Evolutionary conservation across 2,888 invertebrate species (phyloP), one percentile per base, ranked within the genome.

Genomic region (Asteroscopus sphinx): DNA sequence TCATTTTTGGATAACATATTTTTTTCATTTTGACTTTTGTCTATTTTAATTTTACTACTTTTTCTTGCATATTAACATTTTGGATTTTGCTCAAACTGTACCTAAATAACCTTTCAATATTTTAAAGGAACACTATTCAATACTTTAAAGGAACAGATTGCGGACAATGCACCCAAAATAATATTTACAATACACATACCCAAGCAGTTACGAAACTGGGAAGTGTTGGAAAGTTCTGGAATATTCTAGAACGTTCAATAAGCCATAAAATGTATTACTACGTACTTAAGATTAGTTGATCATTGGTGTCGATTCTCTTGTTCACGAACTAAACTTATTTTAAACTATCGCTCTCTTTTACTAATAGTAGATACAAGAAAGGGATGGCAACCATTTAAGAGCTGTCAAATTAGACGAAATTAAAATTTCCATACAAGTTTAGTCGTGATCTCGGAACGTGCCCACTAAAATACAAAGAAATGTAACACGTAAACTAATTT

Each of bases 181-280:
- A 21, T 39, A 21, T 39, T 21, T 39, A 21, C 28, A 9, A 11
- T 39, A 39, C 21, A 21, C 4, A 11, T 12, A 28, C 28, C 9
- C 28, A 8, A n/a, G 4, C 15, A 8, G 12, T 26, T 17, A 40
- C 15, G 17, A 30, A 17, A 21, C 2, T 4, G 5, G 13, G 32
- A 47, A n/a, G n/a, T n/a, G n/a, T n/a, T n/a, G n/a, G n/a, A 47
- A 35, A 26, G 12, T 41, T 17, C n/a, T 16, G 32, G 26, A 40
- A n/a, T 6, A 21, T 21, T 21, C 21, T 21, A 4, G 21, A 21
- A n/a, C 7, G 21, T 62, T 62, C 30, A 28, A 9, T 25, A 46
- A 15, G 30, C 11, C 16, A 8, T 48, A 21, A 12, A 25, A 15
- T 35, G n/a, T n/a, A n/a, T n/a, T n/a, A n/a, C n/a, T n/a, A n/a